phyloP scores from a whole-genome alignment of 2,113 vertebrate species.

The Spermophilus dauricus region DNA sequence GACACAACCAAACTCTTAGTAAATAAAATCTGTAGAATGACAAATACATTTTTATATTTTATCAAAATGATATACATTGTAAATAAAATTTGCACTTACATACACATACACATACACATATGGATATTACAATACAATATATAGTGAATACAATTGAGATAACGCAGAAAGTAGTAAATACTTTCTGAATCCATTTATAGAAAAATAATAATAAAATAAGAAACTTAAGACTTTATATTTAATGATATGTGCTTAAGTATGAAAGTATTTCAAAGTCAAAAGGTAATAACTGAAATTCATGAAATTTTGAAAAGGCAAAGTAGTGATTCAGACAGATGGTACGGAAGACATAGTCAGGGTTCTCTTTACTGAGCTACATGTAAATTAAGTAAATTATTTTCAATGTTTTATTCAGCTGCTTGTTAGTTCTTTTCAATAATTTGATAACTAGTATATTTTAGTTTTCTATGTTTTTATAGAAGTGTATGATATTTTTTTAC shows the following conservation, averaged over 20 bases:
- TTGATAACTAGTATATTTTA: neutral
- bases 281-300: neutral
- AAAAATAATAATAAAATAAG: neutral
- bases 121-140: neutral
- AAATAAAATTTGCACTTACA: neutral
- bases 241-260: neutral
- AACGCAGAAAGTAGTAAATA: neutral
- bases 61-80: neutral
- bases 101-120: neutral
- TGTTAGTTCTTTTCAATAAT: neutral
- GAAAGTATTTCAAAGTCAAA: neutral
- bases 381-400: neutral
- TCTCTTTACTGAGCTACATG: neutral
- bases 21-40: neutral
- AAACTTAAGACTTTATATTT: neutral
- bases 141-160: neutral
- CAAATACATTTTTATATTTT: neutral
- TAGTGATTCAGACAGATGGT: neutral
- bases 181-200: neutral
- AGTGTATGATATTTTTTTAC: neutral
- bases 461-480: neutral
- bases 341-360: neutral
- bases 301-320: neutral
- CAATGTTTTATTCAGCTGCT: neutral
- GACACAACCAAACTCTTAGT: neutral